A percentile compares a stretch with the other conserved stretches of the same genome.
Conservation (phyloP, 2,888 invertebrate genomes). For the Camponotus fellah region DNA sequence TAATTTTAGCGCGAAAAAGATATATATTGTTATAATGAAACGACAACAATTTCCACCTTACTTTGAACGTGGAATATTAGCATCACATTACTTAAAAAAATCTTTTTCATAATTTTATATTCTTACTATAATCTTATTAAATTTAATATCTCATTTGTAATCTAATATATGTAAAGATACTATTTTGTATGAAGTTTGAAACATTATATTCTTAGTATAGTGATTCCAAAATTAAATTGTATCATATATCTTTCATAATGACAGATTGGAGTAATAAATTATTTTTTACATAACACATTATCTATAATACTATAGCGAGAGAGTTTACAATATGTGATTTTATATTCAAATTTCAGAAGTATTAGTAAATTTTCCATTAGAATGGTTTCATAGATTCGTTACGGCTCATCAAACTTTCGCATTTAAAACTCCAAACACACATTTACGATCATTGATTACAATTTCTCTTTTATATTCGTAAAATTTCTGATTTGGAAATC, state of each 20-base stretch:
- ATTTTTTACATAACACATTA: constrained; percentile 2
- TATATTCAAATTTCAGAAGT: constrained; percentile 15
- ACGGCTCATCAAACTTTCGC: constrained; percentile 24
- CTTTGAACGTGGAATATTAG: not conserved
- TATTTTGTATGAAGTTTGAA: not conserved
- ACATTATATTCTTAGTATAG: not conserved
- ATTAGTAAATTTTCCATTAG: constrained; percentile 48
- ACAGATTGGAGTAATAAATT: constrained; percentile 3
- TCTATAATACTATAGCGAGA: not conserved
- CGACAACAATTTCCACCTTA: not conserved
- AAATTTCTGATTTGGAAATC: constrained; percentile 57
- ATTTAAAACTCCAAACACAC: constrained; percentile 37
- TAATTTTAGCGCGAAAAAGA: constrained; percentile 23
- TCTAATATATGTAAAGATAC: not conserved
- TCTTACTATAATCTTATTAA: not conserved
- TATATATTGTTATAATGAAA: not conserved
- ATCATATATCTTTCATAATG: not conserved
- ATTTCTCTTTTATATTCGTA: constrained; percentile 47
- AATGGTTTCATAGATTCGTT: constrained; percentile 40
- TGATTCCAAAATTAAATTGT: not conserved
- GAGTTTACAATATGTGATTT: constrained; percentile 43
- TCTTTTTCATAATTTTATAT: not conserved
- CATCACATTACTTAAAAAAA: not conserved
- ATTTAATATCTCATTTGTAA: not conserved
- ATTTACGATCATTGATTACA: constrained; percentile 53